Evolutionary conservation across 2,797 vertebrate species (phyloP), one percentile per base, ranked within the genome.

Genomic region (Urophycis tenuis): DNA sequence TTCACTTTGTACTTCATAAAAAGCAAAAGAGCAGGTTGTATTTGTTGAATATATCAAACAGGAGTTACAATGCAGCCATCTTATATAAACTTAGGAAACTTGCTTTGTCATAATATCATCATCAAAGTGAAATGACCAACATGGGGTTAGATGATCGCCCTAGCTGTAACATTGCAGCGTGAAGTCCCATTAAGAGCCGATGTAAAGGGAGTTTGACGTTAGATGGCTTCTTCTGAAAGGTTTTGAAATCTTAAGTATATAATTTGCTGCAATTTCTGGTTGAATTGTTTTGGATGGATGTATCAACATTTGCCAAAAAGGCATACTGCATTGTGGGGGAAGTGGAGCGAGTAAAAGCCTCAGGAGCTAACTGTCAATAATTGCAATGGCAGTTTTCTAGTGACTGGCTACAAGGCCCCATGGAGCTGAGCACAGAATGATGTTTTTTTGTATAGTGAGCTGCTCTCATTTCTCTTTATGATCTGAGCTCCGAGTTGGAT

Each of bases 201-300:
- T 67, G 60, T 25, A 25, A 29, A 25, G n/a, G 8, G 25, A n/a
- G n/a, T 29, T 67, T 67, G 25, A 3, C 25, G n/a, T 67, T 22
- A 9, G 53, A 60, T 60, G 25, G 53, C 53, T 9, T 25, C 25
- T n/a, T 60, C 60, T 12, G 60, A 67, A 67, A 67, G 60, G 25
- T 67, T 67, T 67, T 67, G 25, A 67, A 67, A 67, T 67, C 60
- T 29, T 29, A 67, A 29, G 60, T 67, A 29, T 67, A 67, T 67
- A 29, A 67, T 29, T 67, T 60, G 53, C 7, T 25, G 53, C 53
- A 60, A 3, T 7, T 60, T 60, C 53, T n/a, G 53, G n/a, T 60
- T 25, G 53, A 64, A 29, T 1, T 12, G 60, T 12, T 29, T 67
- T 3, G 5, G 60, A 67, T 29, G 60, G 60, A 67, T 29, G 4